Evolutionary conservation across 2,113 vertebrate species (phyloP).

Genomic region (Lepus europaeus): DNA sequence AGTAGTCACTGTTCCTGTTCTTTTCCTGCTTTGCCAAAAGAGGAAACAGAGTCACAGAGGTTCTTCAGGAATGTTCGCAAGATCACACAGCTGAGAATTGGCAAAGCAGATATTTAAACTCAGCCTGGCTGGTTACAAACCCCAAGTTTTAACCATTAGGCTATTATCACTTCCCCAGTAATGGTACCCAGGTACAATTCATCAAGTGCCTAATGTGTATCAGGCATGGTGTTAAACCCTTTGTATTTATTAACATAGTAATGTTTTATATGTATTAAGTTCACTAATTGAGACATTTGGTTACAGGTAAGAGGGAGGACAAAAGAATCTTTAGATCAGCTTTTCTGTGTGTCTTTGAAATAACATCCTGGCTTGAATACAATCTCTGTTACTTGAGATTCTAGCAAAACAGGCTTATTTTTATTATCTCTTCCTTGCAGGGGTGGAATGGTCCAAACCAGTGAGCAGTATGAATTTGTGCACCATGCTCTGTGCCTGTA

Average conservation of each 20-base stretch:
- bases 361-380: neutral
- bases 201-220: neutral
- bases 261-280: neutral
- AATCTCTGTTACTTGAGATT: neutral
- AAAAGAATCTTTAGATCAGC: neutral
- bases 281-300: neutral
- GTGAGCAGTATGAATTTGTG: slow-evolving; percentile 98
- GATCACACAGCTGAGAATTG: neutral
- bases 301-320: neutral
- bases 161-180: neutral
- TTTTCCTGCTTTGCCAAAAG: neutral
- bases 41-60: neutral
- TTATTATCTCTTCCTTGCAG: slow-evolving; percentile 85
- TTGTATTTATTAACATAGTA: neutral
- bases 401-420: slow-evolving; percentile 21
- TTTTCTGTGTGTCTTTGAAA: neutral
- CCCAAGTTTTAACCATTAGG: neutral
- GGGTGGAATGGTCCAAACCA: slow-evolving; percentile 99
- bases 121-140: neutral
- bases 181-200: neutral
- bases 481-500: slow-evolving; percentile 96
- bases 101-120: neutral
- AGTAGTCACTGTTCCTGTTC: neutral
- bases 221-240: neutral
- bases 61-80: neutral